Base-by-base conservation (phyloP, 2,888 invertebrate genomes). In the Eumacrocentrus americanus region DNA sequence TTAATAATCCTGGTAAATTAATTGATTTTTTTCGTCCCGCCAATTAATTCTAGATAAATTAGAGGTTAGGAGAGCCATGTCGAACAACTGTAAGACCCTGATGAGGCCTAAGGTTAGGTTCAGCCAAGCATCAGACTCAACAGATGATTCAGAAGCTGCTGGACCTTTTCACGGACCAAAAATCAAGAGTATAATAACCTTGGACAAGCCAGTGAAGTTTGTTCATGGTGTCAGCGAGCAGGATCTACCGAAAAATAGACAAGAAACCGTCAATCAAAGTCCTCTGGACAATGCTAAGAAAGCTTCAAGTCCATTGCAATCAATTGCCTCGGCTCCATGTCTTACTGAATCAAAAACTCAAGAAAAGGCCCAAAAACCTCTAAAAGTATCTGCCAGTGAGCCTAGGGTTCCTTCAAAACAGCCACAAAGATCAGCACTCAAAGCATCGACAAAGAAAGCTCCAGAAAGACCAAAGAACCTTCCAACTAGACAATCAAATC, bases 61-160 rank as follows among this genome's bases (percentile, higher is more conserved):
- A n/a, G n/a, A n/a, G n/a, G n/a, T n/a, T n/a, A n/a, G n/a, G n/a
- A n/a, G n/a, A n/a, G n/a, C n/a, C 9, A 58, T 58, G 58, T 18
- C 51, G 4, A 23, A 44, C 7, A 2, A 12, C 1, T 38, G 40
- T 42, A 40, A 54, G 16, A 37, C 52, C n/a, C 11, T 53, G 16
- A n/a, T 52, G 2, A 38, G 53, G 25, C 76, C 75, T 5, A 75
- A 72, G 63, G 74, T 75, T 46, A 65, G 74, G 42, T 75, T 75
- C 48, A 65, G 55, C 34, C 66, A 71, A 61, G 44, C 56, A 37
- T 57, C 62, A 12, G 53, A 64, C 0, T 47, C 34, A 1, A 18
- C 37, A 12, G 38, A 37, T 35, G 44, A 53, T 18, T 44, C 60
- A 34, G 59, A 35, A 47, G n/a, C 12, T n/a, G 6, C 29, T 47